Conservation (phyloP, 1,140 invertebrate species). For the Drosophila subpulchrella region DNA sequence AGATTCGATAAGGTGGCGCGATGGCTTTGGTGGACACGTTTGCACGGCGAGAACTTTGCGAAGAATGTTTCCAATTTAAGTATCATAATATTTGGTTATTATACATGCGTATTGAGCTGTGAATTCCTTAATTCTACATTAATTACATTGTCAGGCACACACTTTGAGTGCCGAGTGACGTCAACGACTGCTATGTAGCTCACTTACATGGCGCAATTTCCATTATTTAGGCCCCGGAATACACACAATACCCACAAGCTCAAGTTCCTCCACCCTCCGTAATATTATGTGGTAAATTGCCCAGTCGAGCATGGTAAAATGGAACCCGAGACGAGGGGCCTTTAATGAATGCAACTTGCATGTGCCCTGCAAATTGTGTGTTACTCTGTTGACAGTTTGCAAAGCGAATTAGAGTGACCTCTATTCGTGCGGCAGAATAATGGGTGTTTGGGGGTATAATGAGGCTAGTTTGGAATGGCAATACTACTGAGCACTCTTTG, state of each 20-base stretch:
- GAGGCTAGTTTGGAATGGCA: neutral
- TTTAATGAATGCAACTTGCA: conserved; percentile 35
- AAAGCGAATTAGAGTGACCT: conserved; percentile 17
- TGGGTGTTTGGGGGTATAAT: neutral
- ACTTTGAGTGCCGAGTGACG: conserved; percentile 11
- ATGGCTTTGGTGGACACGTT: conserved; percentile 15
- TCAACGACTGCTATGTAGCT: conserved; percentile 19
- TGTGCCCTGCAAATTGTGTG: conserved; percentile 44
- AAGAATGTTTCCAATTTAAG: neutral
- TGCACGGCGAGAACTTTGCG: neutral
- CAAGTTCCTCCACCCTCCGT: no score
- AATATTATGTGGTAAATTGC: conserved; percentile 35
- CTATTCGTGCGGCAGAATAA: neutral
- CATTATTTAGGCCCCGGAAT: conserved; percentile 10
- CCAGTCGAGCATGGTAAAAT: conserved; percentile 28
- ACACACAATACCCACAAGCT: neutral
- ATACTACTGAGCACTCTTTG: neutral
- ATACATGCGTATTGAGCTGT: conserved; percentile 15
- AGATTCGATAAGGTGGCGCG: conserved; percentile 26
- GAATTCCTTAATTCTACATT: conserved; percentile 35
- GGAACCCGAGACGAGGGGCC: conserved; percentile 19
- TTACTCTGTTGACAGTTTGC: conserved; percentile 24
- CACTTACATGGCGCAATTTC: conserved; percentile 28
- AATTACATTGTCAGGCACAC: conserved; percentile 8
- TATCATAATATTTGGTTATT: neutral